Conservation (phyloP, 2,113 vertebrate species). For the Cryptomyrus ogoouensis region DNA sequence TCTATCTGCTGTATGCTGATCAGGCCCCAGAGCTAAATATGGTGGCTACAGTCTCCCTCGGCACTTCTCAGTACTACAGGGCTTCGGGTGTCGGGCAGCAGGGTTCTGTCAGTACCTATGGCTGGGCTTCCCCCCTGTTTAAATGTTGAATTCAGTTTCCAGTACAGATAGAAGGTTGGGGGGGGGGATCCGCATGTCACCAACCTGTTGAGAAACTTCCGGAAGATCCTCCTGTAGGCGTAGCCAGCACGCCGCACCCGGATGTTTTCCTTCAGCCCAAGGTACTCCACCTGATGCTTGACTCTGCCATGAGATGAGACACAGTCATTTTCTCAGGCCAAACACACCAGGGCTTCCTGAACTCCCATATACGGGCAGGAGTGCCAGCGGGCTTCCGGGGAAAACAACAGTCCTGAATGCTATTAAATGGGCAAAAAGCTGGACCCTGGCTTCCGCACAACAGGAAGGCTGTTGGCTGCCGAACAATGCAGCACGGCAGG, state of each 20-base stretch:
- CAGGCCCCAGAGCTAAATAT: not conserved
- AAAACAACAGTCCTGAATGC: conserved; percentile 42
- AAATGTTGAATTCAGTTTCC: not conserved
- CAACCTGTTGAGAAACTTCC: conserved; percentile 94
- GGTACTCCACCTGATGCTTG: conserved; percentile 95
- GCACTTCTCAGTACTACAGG: not conserved
- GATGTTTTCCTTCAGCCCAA: conserved; percentile 96
- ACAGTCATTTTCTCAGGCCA: not conserved
- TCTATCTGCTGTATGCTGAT: not conserved
- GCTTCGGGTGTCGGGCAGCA: not conserved
- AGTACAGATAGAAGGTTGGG: not conserved
- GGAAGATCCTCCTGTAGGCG: conserved; percentile 86
- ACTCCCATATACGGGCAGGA: not conserved
- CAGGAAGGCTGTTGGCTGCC: conserved; percentile 50
- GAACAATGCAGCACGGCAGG: conserved; percentile 48
- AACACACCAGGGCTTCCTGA: not conserved
- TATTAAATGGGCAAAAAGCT: conserved; percentile 41
- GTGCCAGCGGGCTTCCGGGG: conserved; percentile 45
- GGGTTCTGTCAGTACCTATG: not conserved
- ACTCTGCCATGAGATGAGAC: conserved; percentile 60
- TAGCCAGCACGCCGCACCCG: conserved; percentile 92
- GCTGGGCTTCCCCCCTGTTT: not conserved
- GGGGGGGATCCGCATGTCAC: not conserved
- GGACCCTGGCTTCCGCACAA: conserved; percentile 36
- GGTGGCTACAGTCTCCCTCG: not conserved